These are phyloP conservation scores for Leguminivora glycinivorella DNA, from an alignment of 1,140 invertebrate genomes.

Conservation along the genomic window DNA sequence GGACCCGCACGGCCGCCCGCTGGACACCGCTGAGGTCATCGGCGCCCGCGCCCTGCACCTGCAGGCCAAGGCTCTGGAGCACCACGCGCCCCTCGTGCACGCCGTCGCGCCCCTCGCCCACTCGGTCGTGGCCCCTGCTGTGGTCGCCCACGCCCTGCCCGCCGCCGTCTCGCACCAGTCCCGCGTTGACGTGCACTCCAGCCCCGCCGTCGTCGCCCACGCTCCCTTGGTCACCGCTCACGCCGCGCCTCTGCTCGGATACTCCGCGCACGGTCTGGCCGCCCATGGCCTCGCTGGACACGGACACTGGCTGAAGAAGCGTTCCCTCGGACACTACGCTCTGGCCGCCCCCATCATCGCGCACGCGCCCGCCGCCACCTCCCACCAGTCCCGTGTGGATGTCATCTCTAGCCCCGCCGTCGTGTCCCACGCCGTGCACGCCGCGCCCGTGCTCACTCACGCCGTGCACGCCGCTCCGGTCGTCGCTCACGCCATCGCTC, in stretches of 20 bases:
- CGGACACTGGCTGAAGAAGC: constrained; percentile 58
- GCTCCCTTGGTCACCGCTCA: constrained; percentile 39
- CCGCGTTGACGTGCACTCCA: constrained; percentile 45
- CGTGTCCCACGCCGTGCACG: constrained; percentile 51
- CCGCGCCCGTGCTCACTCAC: constrained; percentile 53
- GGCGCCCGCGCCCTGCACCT: constrained; percentile 72
- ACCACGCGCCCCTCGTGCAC: constrained; percentile 41
- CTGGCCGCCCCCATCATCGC: constrained; percentile 50
- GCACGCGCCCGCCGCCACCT: constrained; percentile 55
- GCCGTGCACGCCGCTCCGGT: constrained; percentile 43
- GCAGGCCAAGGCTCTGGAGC: constrained; percentile 67
- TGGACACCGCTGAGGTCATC: constrained; percentile 75
- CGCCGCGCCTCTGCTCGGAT: constrained; percentile 42
- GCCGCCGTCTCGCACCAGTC: constrained; percentile 68
- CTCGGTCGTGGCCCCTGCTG: constrained; percentile 23
- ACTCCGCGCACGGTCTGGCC: constrained; percentile 39
- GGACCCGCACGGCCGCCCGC: constrained; percentile 65
- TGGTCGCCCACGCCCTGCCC: constrained; percentile 31
- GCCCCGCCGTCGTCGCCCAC: constrained; percentile 45
- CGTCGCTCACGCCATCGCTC: constrained; percentile 49
- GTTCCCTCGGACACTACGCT: constrained; percentile 52
- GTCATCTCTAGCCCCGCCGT: constrained; percentile 64
- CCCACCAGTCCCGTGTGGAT: constrained; percentile 69
- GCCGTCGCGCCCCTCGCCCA: constrained; percentile 28
- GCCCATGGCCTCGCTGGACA: constrained; percentile 40